Percentiles rank a stretch among this genome's conserved stretches.
phyloP scores from a whole-genome alignment of 1,140 invertebrate species.

The Paraescarpia echinospica region DNA sequence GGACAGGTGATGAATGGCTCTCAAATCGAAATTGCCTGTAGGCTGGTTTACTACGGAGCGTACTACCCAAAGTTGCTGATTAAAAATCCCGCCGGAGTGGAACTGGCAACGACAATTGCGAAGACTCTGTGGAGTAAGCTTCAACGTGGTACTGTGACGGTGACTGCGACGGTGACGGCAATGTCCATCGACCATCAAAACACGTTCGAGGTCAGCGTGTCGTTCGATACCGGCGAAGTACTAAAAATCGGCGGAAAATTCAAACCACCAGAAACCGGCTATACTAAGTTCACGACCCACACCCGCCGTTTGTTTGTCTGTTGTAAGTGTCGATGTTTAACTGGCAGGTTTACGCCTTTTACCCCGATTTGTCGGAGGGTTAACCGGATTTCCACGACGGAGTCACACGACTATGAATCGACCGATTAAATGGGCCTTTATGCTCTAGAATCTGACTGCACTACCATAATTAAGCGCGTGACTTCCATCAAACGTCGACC shows the following conservation, averaged over 20 bases:
- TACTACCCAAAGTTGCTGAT: not conserved
- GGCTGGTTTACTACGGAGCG: conserved; percentile 41
- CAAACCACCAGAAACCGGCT: not conserved
- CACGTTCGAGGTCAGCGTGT: not conserved
- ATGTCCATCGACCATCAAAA: not conserved
- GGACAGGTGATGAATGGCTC: not conserved
- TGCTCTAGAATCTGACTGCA: no score
- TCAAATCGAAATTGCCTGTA: not conserved
- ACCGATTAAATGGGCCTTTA: no score
- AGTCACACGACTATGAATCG: no score
- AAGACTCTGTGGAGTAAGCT: not conserved
- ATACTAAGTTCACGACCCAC: not conserved
- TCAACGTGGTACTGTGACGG: not conserved
- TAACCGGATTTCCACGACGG: no score
- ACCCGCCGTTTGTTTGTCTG: not conserved
- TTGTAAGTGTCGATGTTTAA: not conserved
- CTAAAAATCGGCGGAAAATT: not conserved
- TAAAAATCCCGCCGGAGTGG: not conserved
- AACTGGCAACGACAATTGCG: not conserved
- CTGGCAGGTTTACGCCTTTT: no score
- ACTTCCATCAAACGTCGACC: no score
- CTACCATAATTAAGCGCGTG: no score
- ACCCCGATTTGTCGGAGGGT: no score
- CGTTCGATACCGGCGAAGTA: not conserved
- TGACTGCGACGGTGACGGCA: not conserved